Conservation (phyloP, 2,113 vertebrate species). For the Sardina pilchardus region DNA sequence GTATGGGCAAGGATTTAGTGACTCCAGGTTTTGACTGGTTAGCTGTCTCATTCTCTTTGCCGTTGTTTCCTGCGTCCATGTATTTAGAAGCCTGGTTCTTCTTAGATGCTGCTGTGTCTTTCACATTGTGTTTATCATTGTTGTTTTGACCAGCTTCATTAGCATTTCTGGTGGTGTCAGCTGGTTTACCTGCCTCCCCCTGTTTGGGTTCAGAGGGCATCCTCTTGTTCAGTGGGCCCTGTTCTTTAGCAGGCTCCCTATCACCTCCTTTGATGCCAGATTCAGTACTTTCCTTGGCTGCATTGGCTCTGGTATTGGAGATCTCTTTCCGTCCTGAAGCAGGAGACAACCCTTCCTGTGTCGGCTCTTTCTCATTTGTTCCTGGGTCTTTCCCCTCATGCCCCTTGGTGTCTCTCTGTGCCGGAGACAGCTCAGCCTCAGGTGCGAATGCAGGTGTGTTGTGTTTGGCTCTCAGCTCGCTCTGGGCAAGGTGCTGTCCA, state of each 20-base stretch:
- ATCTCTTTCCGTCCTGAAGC: not conserved
- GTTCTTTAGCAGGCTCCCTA: not conserved
- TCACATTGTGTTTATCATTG: not conserved
- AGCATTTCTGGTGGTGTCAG: not conserved
- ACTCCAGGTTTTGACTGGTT: not conserved
- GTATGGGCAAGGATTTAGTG: not conserved
- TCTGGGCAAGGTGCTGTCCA: not conserved
- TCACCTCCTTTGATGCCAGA: not conserved
- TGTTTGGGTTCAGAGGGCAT: not conserved
- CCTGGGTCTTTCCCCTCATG: not conserved
- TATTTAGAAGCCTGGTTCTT: not conserved
- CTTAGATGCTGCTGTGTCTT: not conserved
- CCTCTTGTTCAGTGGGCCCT: not conserved
- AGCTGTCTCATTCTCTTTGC: not conserved
- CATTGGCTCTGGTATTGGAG: not conserved
- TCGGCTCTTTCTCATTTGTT: not conserved
- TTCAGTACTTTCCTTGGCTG: not conserved
- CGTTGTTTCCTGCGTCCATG: not conserved
- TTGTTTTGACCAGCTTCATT: not conserved
- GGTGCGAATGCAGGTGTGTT: not conserved
- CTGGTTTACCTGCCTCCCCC: not conserved
- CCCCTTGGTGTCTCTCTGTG: not conserved
- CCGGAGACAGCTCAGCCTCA: not conserved
- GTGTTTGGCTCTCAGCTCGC: not conserved
- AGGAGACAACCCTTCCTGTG: not conserved